A percentile compares a stretch with the other conserved stretches of the same genome.
Conservation (phyloP, 2,113 vertebrate genomes). For the Colius striatus region DNA sequence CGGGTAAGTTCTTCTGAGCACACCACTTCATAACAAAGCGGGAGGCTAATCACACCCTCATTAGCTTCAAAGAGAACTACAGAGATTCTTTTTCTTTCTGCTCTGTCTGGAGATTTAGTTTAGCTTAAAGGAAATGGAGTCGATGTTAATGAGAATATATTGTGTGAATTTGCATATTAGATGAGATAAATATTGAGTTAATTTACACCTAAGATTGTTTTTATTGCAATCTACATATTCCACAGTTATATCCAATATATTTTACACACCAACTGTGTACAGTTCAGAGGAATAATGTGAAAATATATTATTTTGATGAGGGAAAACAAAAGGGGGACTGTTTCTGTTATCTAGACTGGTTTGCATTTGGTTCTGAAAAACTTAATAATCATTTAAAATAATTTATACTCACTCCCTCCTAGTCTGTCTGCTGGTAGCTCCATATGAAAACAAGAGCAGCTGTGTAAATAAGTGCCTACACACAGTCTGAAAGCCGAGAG, state of each 20-base stretch:
- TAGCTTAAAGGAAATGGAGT: slow-evolving; percentile 74
- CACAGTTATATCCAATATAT: slow-evolving; percentile 36
- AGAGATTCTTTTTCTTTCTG: slow-evolving; percentile 12
- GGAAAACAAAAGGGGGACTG: background rate
- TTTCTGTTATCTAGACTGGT: background rate
- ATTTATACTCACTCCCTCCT: background rate
- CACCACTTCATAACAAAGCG: slow-evolving; percentile 20
- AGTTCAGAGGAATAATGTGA: slow-evolving; percentile 46
- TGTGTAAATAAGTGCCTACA: background rate
- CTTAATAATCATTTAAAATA: background rate
- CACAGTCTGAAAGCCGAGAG: background rate
- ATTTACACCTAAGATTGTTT: slow-evolving; percentile 77
- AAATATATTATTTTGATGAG: slow-evolving; percentile 19
- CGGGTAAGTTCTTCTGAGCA: slow-evolving; percentile 17
- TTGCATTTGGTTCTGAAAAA: background rate
- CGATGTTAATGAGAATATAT: slow-evolving; percentile 75
- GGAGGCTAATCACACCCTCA: slow-evolving; percentile 53
- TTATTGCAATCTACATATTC: slow-evolving; percentile 60
- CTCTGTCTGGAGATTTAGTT: slow-evolving; percentile 67
- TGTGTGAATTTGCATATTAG: slow-evolving; percentile 79
- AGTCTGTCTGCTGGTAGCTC: background rate
- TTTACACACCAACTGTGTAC: slow-evolving; percentile 30
- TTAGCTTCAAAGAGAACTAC: slow-evolving; percentile 66
- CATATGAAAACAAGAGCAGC: background rate
- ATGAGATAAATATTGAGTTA: slow-evolving; percentile 83